A percentile compares a stretch with the other conserved stretches of the same genome.
Evolutionary conservation across 2,113 vertebrate genomes (phyloP).

Genomic region (Chaetodon auriga): DNA sequence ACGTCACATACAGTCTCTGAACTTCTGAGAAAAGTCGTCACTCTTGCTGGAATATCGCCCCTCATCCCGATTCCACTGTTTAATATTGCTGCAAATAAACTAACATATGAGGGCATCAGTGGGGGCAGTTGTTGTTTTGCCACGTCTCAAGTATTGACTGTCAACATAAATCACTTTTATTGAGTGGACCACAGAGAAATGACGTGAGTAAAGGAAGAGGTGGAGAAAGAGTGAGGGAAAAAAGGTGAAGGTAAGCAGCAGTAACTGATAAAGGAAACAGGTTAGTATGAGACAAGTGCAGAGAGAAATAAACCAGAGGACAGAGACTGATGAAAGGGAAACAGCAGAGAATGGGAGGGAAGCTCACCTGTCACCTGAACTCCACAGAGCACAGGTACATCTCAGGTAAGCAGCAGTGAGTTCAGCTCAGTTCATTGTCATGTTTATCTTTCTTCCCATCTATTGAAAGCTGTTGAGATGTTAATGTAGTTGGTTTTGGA

Average conservation of each 20-base stretch:
- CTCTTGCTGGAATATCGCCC: neutral
- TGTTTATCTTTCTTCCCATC: too few relatives aligned
- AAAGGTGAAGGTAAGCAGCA: neutral
- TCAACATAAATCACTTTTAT: constrained; percentile 25
- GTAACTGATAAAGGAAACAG: neutral
- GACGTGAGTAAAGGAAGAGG: neutral
- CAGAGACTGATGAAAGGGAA: neutral
- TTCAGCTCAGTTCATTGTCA: neutral
- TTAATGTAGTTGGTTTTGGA: too few relatives aligned
- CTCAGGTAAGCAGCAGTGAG: neutral
- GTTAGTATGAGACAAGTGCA: neutral
- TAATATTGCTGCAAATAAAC: constrained; percentile 15
- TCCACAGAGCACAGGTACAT: constrained; percentile 14
- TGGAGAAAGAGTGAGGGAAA: neutral
- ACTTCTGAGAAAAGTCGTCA: too few relatives aligned
- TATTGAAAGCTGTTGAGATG: neutral
- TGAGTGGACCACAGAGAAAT: neutral
- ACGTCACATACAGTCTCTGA: neutral
- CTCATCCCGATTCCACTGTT: neutral
- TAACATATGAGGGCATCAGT: neutral
- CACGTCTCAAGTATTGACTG: constrained; percentile 36
- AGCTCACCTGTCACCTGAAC: constrained; percentile 18
- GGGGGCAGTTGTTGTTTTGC: constrained; percentile 8
- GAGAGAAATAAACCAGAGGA: neutral
- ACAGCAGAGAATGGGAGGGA: constrained; percentile 5